Evolutionary conservation across 2,113 vertebrate species (phyloP).

Genomic region (Apistogramma diplotaenia): DNA sequence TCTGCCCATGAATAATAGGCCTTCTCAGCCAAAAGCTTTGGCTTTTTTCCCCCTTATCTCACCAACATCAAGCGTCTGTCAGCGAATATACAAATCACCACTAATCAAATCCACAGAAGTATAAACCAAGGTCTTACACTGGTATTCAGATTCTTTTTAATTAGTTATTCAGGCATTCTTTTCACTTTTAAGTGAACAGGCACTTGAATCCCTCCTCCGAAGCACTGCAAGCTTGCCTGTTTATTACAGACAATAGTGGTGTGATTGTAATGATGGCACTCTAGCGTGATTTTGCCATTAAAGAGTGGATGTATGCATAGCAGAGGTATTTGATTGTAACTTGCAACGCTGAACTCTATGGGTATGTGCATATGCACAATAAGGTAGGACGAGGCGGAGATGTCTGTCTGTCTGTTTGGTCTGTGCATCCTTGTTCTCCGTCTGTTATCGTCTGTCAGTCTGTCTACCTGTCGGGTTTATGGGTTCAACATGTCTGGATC

Average conservation of each 20-base stretch:
- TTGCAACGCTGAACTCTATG: conserved; percentile 29
- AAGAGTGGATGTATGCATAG: conserved; percentile 35
- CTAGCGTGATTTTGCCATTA: conserved; percentile 23
- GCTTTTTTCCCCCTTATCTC: conserved; percentile 54
- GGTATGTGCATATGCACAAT: background rate
- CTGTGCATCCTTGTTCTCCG: background rate
- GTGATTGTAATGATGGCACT: conserved; percentile 68
- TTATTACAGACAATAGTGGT: conserved; percentile 67
- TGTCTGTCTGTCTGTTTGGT: background rate
- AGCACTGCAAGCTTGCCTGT: conserved; percentile 47
- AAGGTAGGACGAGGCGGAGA: background rate
- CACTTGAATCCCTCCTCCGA: conserved; percentile 59
- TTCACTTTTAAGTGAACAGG: conserved; percentile 65
- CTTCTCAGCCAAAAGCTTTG: conserved; percentile 64
- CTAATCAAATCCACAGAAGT: conserved; percentile 71
- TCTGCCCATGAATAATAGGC: conserved; percentile 70
- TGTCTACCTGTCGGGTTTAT: conserved; percentile 14
- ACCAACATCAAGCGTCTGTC: conserved; percentile 62
- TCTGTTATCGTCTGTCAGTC: background rate
- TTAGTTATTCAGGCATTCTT: conserved; percentile 69
- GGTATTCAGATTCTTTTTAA: conserved; percentile 62
- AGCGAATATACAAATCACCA: conserved; percentile 71
- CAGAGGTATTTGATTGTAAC: conserved; percentile 30
- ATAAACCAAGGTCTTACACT: conserved; percentile 59
- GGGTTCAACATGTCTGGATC: conserved; percentile 3